Evolutionary conservation across 2,888 invertebrate genomes (phyloP), one percentile per base, ranked within the genome.

Genomic region (Ashinkailepas kermadecensis): DNA sequence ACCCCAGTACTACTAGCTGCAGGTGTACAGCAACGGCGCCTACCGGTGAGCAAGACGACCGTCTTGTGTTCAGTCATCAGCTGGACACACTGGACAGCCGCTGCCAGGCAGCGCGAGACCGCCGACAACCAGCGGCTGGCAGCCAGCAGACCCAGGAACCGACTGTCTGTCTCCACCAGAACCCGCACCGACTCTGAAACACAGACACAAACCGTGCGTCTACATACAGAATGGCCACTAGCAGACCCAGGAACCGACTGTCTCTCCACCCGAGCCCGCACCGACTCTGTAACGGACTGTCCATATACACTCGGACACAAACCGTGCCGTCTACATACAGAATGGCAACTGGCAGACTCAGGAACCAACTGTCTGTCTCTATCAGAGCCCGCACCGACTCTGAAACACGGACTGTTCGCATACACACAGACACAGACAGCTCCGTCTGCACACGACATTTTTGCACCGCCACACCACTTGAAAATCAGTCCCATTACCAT

Each of bases 111-210:
- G 84, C 90, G 89, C 8, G 94, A 92, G 65, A 97, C 93, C 87
- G 93, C 90, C 56, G 92, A 90, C 82, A 96, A 89, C 97, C 97
- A 98, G 85, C 93, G 93, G 80, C 94, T 93, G 85, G 92, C 92
- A 85, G 94, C 95, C 84, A 95, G 87, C 67, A 91, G 88, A 7
- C 92, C 92, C 86, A 93, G 92, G 88, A 94, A 95, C 87, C 93
- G 93, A 80, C 92, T 92, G 87, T 96, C 96, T 65, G 87, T 84
- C 81, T 83, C 86, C 86, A 84, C 86, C 83, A 85, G 84, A 83
- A 84, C 85, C 81, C 78, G 84, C 65, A 82, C 83, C 80, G 81
- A 85, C 82, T 84, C 86, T 85, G 65, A 11, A 21, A 58, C 74
- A 54, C 9, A 54, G 15, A 54, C n/a, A n/a, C n/a, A n/a, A n/a